Evolutionary conservation across 2,113 vertebrate genomes (phyloP).

Genomic region (Cottus gobio): DNA sequence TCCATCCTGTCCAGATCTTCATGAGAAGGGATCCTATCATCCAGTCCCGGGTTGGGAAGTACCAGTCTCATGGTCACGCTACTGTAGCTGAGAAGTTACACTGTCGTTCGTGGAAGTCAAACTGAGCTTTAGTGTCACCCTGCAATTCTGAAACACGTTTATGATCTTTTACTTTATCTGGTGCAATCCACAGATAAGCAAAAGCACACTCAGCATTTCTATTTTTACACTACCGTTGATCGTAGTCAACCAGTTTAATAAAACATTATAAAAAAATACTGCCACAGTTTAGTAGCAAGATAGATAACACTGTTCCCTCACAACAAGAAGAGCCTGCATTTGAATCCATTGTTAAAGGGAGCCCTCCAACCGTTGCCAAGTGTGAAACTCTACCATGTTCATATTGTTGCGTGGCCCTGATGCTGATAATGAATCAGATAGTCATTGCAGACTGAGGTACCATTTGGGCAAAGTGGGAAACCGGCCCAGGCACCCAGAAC

Average conservation of each 20-base stretch:
- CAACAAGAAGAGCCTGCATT: not conserved
- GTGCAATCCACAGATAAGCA: slow-evolving; percentile 35
- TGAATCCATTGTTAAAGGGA: not conserved
- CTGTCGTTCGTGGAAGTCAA: not conserved
- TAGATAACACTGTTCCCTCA: not conserved
- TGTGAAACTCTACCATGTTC: not conserved
- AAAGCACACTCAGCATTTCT: not conserved
- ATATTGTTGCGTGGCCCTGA: slow-evolving; percentile 81
- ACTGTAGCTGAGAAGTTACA: slow-evolving; percentile 15
- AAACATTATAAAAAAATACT: slow-evolving; percentile 2
- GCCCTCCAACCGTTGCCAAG: not conserved
- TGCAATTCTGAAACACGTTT: slow-evolving; percentile 28
- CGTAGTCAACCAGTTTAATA: not conserved
- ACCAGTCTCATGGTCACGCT: slow-evolving; percentile 81
- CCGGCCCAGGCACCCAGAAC: not conserved
- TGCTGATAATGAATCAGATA: slow-evolving; percentile 91
- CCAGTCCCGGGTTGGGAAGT: slow-evolving; percentile 88
- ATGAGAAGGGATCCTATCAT: slow-evolving; percentile 85
- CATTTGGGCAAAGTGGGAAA: not conserved
- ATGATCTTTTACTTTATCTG: slow-evolving; percentile 52
- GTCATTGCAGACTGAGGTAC: slow-evolving; percentile 88
- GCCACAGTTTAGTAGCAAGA: not conserved
- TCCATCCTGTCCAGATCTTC: slow-evolving; percentile 86
- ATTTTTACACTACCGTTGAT: not conserved
- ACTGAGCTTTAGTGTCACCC: slow-evolving; percentile 10